These are phyloP conservation scores for Dryococelus australis DNA, from an alignment of 2,888 invertebrate genomes.

Conservation along the genomic window DNA sequence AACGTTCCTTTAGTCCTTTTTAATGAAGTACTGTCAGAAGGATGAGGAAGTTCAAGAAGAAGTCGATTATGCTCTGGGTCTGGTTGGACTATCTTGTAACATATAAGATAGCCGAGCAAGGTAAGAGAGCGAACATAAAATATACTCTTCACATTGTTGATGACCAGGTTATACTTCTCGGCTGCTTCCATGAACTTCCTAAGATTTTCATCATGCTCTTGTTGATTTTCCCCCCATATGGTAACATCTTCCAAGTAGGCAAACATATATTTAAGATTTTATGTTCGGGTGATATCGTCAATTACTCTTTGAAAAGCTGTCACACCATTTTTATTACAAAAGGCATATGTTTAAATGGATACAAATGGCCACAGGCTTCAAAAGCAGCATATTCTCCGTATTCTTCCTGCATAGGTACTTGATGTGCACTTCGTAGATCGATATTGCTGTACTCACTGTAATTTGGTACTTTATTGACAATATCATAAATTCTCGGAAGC, in stretches of 20 bases:
- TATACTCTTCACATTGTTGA: background rate
- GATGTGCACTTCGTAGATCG: slow-evolving; percentile 44
- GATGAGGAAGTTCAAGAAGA: background rate
- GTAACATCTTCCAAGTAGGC: slow-evolving; percentile 43
- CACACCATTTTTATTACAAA: slow-evolving; percentile 45
- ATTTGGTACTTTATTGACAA: no score
- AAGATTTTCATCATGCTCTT: slow-evolving; percentile 39
- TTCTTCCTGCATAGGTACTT: slow-evolving; percentile 41
- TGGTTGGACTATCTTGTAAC: background rate
- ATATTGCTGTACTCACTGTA: slow-evolving; percentile 40
- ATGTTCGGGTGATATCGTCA: slow-evolving; percentile 28
- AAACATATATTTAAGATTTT: slow-evolving; percentile 35
- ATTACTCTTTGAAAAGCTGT: slow-evolving; percentile 32
- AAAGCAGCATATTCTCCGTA: slow-evolving; percentile 40
- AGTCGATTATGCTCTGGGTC: background rate
- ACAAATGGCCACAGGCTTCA: no score
- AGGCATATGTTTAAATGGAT: slow-evolving; percentile 33
- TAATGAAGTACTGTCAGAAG: background rate
- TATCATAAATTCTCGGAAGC: slow-evolving; percentile 41
- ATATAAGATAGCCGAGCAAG: background rate
- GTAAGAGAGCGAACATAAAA: background rate
- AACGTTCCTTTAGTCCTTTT: slow-evolving; percentile 25
- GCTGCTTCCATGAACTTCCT: slow-evolving; percentile 23
- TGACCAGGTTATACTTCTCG: no score
- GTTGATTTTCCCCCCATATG: slow-evolving; percentile 40